Conservation (phyloP, 2,113 vertebrate species). For the Pelmatolapia mariae region DNA sequence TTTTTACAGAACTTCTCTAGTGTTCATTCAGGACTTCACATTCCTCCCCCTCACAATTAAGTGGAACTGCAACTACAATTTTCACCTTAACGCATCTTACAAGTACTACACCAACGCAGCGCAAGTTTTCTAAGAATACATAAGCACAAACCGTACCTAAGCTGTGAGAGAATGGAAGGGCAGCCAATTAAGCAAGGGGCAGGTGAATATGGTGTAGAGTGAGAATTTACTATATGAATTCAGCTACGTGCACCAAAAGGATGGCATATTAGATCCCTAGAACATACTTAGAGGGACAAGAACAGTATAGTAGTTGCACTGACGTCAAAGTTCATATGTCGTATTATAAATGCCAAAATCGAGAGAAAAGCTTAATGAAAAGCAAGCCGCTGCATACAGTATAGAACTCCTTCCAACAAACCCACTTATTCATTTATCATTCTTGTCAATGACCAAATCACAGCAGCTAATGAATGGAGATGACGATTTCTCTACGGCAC, state of each 20-base stretch:
- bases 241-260: background rate
- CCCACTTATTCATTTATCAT: slow-evolving; percentile 49
- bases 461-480: slow-evolving; percentile 22
- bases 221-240: background rate
- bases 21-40: background rate
- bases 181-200: background rate
- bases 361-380: background rate
- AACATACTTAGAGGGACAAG: background rate
- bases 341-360: background rate
- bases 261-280: background rate
- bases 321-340: background rate
- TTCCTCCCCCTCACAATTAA: background rate
- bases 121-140: background rate
- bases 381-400: slow-evolving; percentile 2
- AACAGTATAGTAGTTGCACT: background rate
- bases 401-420: background rate
- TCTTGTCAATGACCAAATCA: slow-evolving; percentile 38
- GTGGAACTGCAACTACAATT: background rate
- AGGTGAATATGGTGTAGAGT: background rate
- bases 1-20: background rate
- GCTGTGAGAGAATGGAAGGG: background rate
- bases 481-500: slow-evolving; percentile 15
- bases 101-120: background rate
- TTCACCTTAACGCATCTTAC: background rate
- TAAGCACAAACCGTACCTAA: background rate